Evolutionary conservation across 2,113 vertebrate species (phyloP), one percentile per base, ranked within the genome.

Genomic region (Osmerus mordax): DNA sequence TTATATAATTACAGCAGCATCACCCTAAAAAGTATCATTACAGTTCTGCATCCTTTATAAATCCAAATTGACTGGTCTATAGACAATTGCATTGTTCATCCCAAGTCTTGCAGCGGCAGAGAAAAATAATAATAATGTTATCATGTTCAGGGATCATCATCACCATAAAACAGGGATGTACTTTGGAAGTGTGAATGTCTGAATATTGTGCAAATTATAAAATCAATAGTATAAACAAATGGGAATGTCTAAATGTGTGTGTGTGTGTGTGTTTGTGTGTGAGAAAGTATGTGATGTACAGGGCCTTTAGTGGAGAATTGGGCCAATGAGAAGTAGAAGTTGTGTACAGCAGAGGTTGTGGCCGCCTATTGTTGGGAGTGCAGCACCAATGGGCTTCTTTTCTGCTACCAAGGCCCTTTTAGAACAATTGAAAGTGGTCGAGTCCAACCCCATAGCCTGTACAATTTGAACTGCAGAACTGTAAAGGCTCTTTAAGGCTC

Each of bases 1-100:
- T 54, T 69, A 2, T 71, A 65, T 71, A 75, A 79, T 72, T 53
- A 32, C 60, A 75, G 28, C 32, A 52, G 69, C 47, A 64, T 52
- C 58, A 68, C 11, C 36, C 55, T 54, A 23, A 60, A 47, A 60
- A 36, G 51, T 41, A 70, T 61, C 41, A 55, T 36, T 60, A 61
- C 9, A 47, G 36, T 70, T 51, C 56, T 47, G 25, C 59, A 63
- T 53, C 11, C 51, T 71, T 62, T 63, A 13, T 63, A 19, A 18
- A 69, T 54, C 70, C 23, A 52, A 71, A 71, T 63, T 71, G 60
- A 28, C 69, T 61, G 69, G 36, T 70, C 60, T 69, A 3, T 12
- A 29, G 61, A 63, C 23, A 36, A 62, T 19, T 53, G 8, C 52
- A 53, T 53, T 53, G 52, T 28, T 28, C 25, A 28, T 2, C 25